Conservation (phyloP, 1,140 invertebrate genomes). For the Halotydeus destructor region DNA sequence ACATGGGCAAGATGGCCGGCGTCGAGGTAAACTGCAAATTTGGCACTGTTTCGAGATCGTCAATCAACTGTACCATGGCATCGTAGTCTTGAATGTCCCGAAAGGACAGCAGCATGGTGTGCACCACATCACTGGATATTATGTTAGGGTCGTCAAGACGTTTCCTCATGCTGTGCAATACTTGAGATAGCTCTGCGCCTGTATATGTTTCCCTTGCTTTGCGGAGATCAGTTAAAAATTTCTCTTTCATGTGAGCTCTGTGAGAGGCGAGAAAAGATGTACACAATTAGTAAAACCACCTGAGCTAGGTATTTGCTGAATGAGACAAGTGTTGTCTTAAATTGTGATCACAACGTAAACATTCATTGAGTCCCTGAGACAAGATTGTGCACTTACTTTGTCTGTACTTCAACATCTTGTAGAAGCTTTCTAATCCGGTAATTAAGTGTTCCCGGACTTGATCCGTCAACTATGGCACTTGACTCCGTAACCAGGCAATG, state of each 20-base stretch:
- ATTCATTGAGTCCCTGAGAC: neutral
- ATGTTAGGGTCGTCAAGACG: constrained; percentile 91
- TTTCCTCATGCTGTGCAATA: constrained; percentile 68
- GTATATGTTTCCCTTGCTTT: constrained; percentile 71
- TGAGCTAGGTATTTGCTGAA: constrained; percentile 4
- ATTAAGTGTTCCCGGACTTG: constrained; percentile 26
- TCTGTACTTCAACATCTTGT: constrained; percentile 81
- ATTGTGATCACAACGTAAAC: neutral
- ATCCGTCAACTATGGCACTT: constrained; percentile 13
- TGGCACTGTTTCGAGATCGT: constrained; percentile 79
- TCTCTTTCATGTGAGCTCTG: constrained; percentile 91
- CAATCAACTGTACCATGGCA: constrained; percentile 89
- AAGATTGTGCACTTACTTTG: constrained; percentile 40
- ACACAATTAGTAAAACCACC: constrained; percentile 1
- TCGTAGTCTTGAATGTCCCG: constrained; percentile 90
- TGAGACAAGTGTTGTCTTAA: neutral
- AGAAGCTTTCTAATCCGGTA: constrained; percentile 55
- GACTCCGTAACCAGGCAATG: constrained; percentile 51
- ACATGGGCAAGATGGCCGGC: constrained; percentile 70
- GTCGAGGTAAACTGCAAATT: constrained; percentile 73
- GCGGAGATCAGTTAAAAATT: constrained; percentile 79
- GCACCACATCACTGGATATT: constrained; percentile 73
- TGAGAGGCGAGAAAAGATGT: too few relatives aligned
- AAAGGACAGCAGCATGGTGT: constrained; percentile 78
- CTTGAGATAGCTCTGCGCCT: constrained; percentile 61